Evolutionary conservation across 2,113 vertebrate species (phyloP).

Genomic region (Carassius carassius): DNA sequence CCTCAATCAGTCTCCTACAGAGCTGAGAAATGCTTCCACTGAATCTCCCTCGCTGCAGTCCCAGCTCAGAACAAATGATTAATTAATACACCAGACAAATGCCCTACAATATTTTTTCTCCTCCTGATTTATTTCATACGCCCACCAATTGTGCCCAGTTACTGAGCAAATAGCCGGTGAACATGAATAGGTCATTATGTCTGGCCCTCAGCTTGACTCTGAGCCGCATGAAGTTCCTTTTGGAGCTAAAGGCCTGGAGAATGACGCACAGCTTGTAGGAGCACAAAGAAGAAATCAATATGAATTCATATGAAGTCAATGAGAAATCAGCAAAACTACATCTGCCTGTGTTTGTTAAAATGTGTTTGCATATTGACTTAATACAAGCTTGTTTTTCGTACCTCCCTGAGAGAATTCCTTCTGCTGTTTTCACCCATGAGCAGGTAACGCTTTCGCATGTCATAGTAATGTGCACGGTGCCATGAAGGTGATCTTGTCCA

Average conservation of each 20-base stretch:
- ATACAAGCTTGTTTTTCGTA: constrained; percentile 34
- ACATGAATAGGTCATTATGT: constrained; percentile 52
- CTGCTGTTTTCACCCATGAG: constrained; percentile 47
- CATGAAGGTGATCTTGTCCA: constrained; percentile 54
- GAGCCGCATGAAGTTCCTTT: constrained; percentile 9
- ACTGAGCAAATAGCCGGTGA: constrained; percentile 48
- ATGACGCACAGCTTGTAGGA: not conserved
- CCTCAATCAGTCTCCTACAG: constrained; percentile 56
- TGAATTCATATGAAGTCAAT: constrained; percentile 3
- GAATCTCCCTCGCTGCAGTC: constrained; percentile 47
- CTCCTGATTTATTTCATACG: constrained; percentile 53
- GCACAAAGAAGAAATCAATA: constrained; percentile 19
- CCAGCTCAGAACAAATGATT: constrained; percentile 51
- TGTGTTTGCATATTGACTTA: constrained; percentile 47
- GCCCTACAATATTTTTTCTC: constrained; percentile 50
- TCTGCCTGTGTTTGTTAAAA: constrained; percentile 24
- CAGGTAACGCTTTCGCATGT: constrained; percentile 52
- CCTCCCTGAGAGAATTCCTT: constrained; percentile 44
- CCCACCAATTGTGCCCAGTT: constrained; percentile 45
- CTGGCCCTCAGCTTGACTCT: constrained; percentile 42
- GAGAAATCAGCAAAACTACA: constrained; percentile 41
- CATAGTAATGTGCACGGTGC: constrained; percentile 51
- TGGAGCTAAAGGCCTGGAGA: constrained; percentile 9
- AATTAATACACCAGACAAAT: constrained; percentile 60
- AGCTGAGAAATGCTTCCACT: constrained; percentile 48